Conservation (phyloP, 1,140 invertebrate genomes). For the Macrocentrus cingulum region DNA sequence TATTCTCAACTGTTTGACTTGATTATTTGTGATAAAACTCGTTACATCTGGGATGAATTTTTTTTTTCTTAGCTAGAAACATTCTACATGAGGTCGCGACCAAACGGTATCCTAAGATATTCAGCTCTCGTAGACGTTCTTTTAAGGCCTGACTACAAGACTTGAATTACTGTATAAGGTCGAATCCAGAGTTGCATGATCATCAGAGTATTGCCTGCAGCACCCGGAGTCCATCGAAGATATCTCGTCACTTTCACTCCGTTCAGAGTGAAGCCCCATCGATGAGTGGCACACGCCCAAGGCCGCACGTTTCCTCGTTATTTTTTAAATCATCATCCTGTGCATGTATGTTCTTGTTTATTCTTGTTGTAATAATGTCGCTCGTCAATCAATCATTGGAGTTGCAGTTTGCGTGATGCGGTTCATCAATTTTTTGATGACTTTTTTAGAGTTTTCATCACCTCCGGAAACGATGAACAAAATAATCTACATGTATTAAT, state of each 20-base stretch:
- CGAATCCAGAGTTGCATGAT: conserved; percentile 15
- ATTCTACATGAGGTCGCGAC: too few relatives aligned
- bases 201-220: conserved; percentile 14
- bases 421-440: too few relatives aligned
- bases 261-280: conserved; percentile 19
- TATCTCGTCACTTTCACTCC: conserved; percentile 39
- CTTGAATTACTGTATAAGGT: conserved; percentile 11
- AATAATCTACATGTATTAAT: too few relatives aligned
- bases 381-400: neutral
- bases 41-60: too few relatives aligned
- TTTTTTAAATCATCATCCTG: neutral
- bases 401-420: too few relatives aligned
- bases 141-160: neutral
- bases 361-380: neutral
- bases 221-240: neutral
- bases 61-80: too few relatives aligned
- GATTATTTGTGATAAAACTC: too few relatives aligned
- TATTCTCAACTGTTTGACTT: too few relatives aligned
- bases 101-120: neutral
- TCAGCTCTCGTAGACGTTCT: neutral
- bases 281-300: conserved; percentile 25
- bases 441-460: too few relatives aligned
- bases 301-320: conserved; percentile 13
- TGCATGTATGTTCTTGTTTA: neutral
- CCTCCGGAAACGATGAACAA: too few relatives aligned